Evolutionary conservation across 2,888 invertebrate genomes (phyloP), one percentile per base, ranked within the genome.

Genomic region (Erebia aethiops): DNA sequence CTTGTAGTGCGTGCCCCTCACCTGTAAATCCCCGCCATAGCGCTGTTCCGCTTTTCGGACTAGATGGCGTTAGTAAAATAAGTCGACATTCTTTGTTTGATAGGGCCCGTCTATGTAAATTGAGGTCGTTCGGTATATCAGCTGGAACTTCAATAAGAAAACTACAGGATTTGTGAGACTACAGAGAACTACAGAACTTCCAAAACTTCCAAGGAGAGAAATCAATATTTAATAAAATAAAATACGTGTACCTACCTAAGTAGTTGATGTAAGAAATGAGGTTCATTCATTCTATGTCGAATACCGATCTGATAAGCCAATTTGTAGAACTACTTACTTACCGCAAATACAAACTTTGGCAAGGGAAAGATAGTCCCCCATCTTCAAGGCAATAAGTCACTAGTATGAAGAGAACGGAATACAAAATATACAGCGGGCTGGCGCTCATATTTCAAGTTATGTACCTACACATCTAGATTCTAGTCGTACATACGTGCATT

Each of bases 301-400:
- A 71, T 61, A 61, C 64, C 57, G 69, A 71, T 60, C 60, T 71
- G 64, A 74, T 70, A 63, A 72, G 46, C 69, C 74, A 72, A 74
- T 72, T 74, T 72, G 70, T 62, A 62, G 65, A 72, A 74, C 71
- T 74, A 70, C 70, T 73, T 74, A 70, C 70, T 73, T 71, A 70
- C 71, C 67, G 70, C 60, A 61, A 52, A 67, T 62, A 71, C 69
- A 73, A 69, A 73, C 69, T 73, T 73, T 71, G 73, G 73, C 73
- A 67, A 49, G 51, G 41, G 67, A 16, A 58, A 58, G 60, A 60
- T 67, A 72, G 70, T 54, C 68, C 60, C 66, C 67, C 69, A 73
- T 73, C 73, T 69, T 69, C 66, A 81, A 79, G 77, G 84, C 86
- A 84, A 89, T 89, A 90, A 90, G 84, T 91, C 87, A 88, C 78